Conservation (phyloP, 2,113 vertebrate species). For the Anthoscopus minutus region DNA sequence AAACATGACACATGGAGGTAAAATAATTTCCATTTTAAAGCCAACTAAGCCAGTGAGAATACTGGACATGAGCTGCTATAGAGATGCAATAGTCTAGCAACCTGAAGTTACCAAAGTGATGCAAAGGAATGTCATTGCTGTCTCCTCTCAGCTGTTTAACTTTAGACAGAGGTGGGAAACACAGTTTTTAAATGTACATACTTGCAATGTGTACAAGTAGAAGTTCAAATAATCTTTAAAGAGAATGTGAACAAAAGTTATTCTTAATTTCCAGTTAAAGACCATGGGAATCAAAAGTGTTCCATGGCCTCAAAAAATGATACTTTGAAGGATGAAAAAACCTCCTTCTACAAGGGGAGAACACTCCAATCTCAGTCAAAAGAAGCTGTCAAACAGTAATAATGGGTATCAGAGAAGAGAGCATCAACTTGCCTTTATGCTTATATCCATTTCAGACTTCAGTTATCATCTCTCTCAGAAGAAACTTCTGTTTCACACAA, state of each 20-base stretch:
- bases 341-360: background rate
- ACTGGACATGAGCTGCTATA: background rate
- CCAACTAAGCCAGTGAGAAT: background rate
- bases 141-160: background rate
- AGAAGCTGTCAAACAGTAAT: background rate
- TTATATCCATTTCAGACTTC: background rate
- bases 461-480: background rate
- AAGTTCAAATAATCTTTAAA: background rate
- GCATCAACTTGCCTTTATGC: background rate
- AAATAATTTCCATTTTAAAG: background rate
- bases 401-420: background rate
- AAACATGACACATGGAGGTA: background rate
- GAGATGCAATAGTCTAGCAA: background rate
- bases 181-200: background rate
- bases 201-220: background rate
- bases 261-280: background rate
- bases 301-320: background rate
- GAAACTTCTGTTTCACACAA: background rate
- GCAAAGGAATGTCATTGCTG: background rate
- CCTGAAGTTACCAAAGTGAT: background rate
- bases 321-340: background rate
- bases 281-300: background rate
- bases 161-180: background rate
- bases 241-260: background rate
- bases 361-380: background rate